These are phyloP conservation scores for Nilaparvata lugens DNA, from an alignment of 1,140 invertebrate species.

Conservation along the genomic window DNA sequence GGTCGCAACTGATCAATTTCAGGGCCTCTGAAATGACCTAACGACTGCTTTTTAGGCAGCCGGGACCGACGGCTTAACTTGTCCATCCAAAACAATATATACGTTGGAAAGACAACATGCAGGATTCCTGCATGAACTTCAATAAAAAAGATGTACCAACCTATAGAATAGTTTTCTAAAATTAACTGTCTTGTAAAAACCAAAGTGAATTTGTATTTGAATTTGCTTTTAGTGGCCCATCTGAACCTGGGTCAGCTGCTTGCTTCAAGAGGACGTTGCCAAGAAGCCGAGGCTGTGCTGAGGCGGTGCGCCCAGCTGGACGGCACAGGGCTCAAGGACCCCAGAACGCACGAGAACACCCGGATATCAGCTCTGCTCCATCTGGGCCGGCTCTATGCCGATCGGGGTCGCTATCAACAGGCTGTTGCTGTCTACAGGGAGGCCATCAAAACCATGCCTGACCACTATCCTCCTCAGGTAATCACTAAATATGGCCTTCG, in stretches of 20 bases:
- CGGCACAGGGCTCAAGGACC: conserved; percentile 78
- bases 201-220: not conserved
- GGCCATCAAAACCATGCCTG: conserved; percentile 70
- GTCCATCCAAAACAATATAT: too few relatives aligned
- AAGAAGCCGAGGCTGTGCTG: conserved; percentile 76
- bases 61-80: too few relatives aligned
- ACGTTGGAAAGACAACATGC: too few relatives aligned
- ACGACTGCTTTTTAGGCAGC: too few relatives aligned
- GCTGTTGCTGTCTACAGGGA: conserved; percentile 84
- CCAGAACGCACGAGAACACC: conserved; percentile 78
- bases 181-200: too few relatives aligned
- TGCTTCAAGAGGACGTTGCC: conserved; percentile 65
- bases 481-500: conserved; percentile 24
- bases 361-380: conserved; percentile 86
- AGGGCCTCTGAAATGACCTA: too few relatives aligned
- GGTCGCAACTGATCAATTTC: too few relatives aligned
- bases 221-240: conserved; percentile 73
- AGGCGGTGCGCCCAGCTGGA: conserved; percentile 73
- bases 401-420: conserved; percentile 71
- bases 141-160: too few relatives aligned
- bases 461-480: conserved; percentile 72
- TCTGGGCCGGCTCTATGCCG: conserved; percentile 79
- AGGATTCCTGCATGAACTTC: too few relatives aligned
- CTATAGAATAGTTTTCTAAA: too few relatives aligned
- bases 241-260: conserved; percentile 86